These are phyloP conservation scores for Buathra laborator DNA, from an alignment of 2,888 invertebrate species.

Conservation along the genomic window DNA sequence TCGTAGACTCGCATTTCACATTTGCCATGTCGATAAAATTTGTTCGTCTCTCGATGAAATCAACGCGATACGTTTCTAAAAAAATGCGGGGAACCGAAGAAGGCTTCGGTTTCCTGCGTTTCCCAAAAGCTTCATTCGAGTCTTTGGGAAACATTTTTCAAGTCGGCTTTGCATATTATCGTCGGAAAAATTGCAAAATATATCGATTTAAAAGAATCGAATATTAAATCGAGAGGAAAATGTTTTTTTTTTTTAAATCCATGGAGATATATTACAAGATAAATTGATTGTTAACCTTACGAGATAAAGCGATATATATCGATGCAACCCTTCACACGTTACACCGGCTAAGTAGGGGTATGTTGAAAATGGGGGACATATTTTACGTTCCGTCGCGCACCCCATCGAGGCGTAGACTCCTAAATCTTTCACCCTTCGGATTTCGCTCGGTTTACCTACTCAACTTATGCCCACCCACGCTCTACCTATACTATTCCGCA, in stretches of 20 bases:
- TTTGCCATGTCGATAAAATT: not conserved
- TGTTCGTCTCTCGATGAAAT: not conserved
- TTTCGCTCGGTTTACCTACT: conserved; percentile 35
- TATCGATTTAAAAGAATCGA: not conserved
- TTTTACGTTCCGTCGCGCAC: not conserved
- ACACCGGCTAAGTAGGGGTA: not conserved
- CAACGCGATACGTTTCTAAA: no score
- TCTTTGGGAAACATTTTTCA: no score
- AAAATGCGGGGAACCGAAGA: no score
- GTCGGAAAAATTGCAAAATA: no score
- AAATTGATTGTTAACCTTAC: no score
- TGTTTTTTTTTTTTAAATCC: no score
- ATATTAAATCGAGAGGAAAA: no score
- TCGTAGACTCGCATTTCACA: not conserved
- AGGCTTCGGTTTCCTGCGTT: no score
- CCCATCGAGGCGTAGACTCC: conserved; percentile 25
- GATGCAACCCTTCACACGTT: not conserved
- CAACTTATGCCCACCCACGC: conserved; percentile 58
- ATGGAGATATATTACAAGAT: no score
- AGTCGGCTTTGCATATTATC: no score
- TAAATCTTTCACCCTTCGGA: conserved; percentile 22
- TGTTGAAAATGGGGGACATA: not conserved
- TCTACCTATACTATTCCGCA: not conserved
- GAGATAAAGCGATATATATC: not conserved
- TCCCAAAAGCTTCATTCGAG: no score